These are phyloP conservation scores for Linnaemya tessellans DNA, from an alignment of 2,888 invertebrate species.

Conservation along the genomic window DNA sequence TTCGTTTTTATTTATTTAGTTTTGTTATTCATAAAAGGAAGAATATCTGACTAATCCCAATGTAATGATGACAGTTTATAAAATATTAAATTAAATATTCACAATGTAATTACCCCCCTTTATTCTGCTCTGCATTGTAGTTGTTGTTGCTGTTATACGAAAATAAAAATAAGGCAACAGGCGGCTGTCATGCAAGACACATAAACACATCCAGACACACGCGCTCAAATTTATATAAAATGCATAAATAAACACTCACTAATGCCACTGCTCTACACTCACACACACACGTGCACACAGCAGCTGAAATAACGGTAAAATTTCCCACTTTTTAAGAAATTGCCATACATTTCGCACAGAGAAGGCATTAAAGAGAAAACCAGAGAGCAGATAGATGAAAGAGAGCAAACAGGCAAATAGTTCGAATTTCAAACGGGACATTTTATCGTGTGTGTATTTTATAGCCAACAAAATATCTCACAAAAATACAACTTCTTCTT, in stretches of 20 bases:
- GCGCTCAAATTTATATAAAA: background rate
- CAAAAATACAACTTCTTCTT: constrained; percentile 13
- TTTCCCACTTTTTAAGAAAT: constrained; percentile 18
- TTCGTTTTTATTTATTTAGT: constrained; percentile 40
- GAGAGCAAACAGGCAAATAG: constrained; percentile 16
- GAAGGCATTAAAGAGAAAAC: background rate
- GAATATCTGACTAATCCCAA: constrained; percentile 55
- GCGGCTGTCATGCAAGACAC: constrained; percentile 56
- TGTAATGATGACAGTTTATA: constrained; percentile 69
- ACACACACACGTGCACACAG: background rate
- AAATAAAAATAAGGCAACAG: constrained; percentile 70
- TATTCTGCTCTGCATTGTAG: background rate
- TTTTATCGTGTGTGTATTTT: constrained; percentile 16
- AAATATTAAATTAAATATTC: constrained; percentile 71
- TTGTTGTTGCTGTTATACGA: constrained; percentile 24
- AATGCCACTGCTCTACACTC: constrained; percentile 1
- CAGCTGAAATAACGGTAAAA: constrained; percentile 57
- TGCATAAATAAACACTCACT: constrained; percentile 31
- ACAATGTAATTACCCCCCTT: constrained; percentile 68
- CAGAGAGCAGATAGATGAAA: background rate
- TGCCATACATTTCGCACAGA: background rate
- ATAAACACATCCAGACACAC: constrained; percentile 5
- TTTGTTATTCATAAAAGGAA: constrained; percentile 58
- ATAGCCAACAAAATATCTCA: background rate
- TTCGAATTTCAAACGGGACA: constrained; percentile 40